Evolutionary conservation across 2,888 invertebrate species (phyloP).

Genomic region (Agonopterix heracliana): DNA sequence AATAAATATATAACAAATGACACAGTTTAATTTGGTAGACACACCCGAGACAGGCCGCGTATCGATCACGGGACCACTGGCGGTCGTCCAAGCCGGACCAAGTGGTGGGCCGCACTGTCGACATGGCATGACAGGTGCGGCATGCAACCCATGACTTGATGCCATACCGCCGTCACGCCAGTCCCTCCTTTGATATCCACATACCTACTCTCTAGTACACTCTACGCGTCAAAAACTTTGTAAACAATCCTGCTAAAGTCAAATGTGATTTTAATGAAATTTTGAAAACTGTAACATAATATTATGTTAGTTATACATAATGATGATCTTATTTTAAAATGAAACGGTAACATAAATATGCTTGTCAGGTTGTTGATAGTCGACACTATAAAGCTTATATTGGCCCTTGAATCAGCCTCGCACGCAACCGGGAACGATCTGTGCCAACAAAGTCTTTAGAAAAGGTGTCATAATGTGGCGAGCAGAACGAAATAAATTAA

Average conservation of each 20-base stretch:
- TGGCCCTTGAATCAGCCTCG: not conserved
- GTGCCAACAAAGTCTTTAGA: slow-evolving; percentile 52
- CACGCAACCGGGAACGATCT: slow-evolving; percentile 35
- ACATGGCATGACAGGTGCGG: slow-evolving; percentile 70
- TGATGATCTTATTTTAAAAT: not conserved
- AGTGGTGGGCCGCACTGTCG: slow-evolving; percentile 69
- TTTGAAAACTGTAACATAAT: slow-evolving; percentile 4
- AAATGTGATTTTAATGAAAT: slow-evolving; percentile 22
- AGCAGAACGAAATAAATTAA: slow-evolving; percentile 47
- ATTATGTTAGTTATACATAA: not conserved
- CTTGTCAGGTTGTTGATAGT: too few species aligned
- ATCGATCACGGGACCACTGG: slow-evolving; percentile 69
- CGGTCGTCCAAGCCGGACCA: slow-evolving; percentile 63
- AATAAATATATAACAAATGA: slow-evolving; percentile 68
- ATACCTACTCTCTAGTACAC: slow-evolving; percentile 11
- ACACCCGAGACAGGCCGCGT: slow-evolving; percentile 63
- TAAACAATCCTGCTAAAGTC: slow-evolving; percentile 26
- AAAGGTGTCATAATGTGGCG: slow-evolving; percentile 45
- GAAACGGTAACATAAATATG: too few species aligned
- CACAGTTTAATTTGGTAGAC: slow-evolving; percentile 74
- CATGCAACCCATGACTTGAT: slow-evolving; percentile 68
- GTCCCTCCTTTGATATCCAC: slow-evolving; percentile 46
- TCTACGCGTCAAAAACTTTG: slow-evolving; percentile 28
- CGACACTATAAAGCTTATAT: not conserved
- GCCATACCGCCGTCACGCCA: slow-evolving; percentile 26